These are phyloP conservation scores for Leptopilina boulardi DNA, from an alignment of 1,140 invertebrate genomes.

Conservation along the genomic window DNA sequence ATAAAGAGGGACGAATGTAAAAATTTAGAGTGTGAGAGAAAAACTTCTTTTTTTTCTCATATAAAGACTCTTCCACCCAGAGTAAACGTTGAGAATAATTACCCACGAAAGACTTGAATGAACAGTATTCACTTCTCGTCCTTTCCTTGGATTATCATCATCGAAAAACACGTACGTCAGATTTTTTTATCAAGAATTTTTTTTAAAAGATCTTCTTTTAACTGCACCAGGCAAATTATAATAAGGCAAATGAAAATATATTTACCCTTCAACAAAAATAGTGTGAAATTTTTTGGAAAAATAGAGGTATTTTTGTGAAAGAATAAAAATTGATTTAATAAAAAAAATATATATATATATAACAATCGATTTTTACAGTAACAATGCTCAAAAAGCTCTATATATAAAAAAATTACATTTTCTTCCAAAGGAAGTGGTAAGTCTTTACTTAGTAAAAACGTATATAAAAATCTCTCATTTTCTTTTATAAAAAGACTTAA, in stretches of 20 bases:
- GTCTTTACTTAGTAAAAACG: slow-evolving; percentile 14
- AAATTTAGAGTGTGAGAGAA: slow-evolving; percentile 5
- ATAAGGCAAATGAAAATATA: slow-evolving; percentile 58
- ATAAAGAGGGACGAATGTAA: background rate
- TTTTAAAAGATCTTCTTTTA: slow-evolving; percentile 17
- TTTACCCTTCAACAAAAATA: slow-evolving; percentile 45
- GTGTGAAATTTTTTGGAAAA: background rate
- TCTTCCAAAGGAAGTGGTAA: background rate
- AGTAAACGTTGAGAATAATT: slow-evolving; percentile 55
- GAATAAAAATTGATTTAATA: slow-evolving; percentile 46
- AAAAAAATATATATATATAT: slow-evolving; percentile 62
- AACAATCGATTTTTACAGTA: slow-evolving; percentile 51
- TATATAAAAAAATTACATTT: slow-evolving; percentile 45
- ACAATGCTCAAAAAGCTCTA: slow-evolving; percentile 49
- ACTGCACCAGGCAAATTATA: slow-evolving; percentile 33
- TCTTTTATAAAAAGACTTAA: slow-evolving; percentile 27
- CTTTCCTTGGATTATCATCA: slow-evolving; percentile 20
- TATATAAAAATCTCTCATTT: background rate
- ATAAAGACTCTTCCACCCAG: slow-evolving; percentile 27
- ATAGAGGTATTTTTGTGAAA: no score
- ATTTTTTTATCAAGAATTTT: background rate
- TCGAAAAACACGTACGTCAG: background rate
- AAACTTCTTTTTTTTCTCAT: slow-evolving; percentile 38
- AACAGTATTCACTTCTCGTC: background rate
- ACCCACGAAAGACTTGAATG: slow-evolving; percentile 40